These are phyloP conservation scores for Jaculus jaculus DNA, from an alignment of 2,113 vertebrate genomes.

Conservation along the genomic window DNA sequence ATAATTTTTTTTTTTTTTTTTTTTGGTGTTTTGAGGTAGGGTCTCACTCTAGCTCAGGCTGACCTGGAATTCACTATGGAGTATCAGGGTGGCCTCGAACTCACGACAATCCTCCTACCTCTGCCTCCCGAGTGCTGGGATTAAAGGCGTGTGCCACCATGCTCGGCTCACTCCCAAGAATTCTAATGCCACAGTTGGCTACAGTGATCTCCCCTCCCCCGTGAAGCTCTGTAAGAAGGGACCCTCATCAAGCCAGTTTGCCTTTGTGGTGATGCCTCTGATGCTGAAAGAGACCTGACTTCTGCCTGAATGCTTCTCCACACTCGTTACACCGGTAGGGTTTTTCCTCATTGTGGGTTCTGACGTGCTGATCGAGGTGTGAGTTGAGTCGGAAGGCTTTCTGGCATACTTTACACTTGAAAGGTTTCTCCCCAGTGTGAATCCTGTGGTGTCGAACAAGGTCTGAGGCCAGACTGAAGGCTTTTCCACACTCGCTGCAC, in stretches of 20 bases:
- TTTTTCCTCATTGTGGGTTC: constrained; percentile 78
- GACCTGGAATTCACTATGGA: too few relatives aligned
- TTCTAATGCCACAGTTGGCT: background rate
- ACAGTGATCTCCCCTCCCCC: background rate
- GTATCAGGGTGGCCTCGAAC: too few relatives aligned
- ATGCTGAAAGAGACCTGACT: constrained; percentile 78
- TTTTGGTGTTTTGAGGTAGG: too few relatives aligned
- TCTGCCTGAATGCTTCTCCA: constrained; percentile 78
- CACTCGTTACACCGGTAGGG: constrained; percentile 72
- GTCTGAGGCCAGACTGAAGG: constrained; percentile 77
- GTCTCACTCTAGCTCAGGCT: too few relatives aligned
- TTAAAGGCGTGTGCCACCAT: too few relatives aligned
- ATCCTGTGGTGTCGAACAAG: constrained; percentile 77
- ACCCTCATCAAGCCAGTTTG: constrained; percentile 25
- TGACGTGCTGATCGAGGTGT: constrained; percentile 73
- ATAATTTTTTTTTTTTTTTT: too few relatives aligned
- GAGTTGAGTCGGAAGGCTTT: constrained; percentile 77
- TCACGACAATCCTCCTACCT: too few relatives aligned
- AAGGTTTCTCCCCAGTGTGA: constrained; percentile 78
- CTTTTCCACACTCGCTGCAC: constrained; percentile 79
- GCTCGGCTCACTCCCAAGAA: too few relatives aligned
- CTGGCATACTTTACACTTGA: constrained; percentile 75
- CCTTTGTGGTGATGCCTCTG: constrained; percentile 77
- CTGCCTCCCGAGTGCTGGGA: too few relatives aligned
- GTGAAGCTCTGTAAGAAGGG: background rate